These are phyloP conservation scores for Gambusia affinis DNA, from an alignment of 2,113 vertebrate genomes.

Conservation along the genomic window DNA sequence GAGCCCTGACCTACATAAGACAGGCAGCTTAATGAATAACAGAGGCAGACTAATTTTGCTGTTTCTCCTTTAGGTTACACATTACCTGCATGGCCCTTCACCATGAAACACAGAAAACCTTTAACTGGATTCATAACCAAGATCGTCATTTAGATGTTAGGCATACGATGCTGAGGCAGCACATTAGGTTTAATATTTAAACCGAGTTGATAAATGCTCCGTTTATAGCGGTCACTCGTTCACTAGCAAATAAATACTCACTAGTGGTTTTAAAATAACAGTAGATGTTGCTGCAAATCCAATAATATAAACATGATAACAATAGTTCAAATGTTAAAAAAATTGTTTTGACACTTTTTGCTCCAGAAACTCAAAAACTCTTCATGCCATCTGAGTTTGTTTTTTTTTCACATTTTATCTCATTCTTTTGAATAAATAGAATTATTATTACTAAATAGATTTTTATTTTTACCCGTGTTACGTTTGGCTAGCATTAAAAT, in stretches of 20 bases:
- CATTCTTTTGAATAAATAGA: not conserved
- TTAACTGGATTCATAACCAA: slow-evolving; percentile 29
- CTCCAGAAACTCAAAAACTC: not conserved
- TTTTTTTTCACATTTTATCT: no score
- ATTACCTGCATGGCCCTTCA: slow-evolving; percentile 28
- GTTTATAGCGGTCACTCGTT: not conserved
- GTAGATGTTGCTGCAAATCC: no score
- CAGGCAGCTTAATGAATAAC: slow-evolving; percentile 69
- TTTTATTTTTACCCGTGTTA: no score
- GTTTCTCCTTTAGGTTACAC: slow-evolving; percentile 49
- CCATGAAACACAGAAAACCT: slow-evolving; percentile 17
- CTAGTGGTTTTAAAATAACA: no score
- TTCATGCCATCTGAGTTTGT: not conserved
- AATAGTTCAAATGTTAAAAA: no score
- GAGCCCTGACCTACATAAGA: slow-evolving; percentile 63
- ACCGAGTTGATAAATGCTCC: not conserved
- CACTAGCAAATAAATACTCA: no score
- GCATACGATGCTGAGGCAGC: not conserved
- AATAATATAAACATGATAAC: no score
- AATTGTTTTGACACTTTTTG: no score
- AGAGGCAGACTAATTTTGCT: slow-evolving; percentile 43
- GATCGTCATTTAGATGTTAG: not conserved
- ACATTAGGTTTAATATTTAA: not conserved
- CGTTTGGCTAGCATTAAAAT: not conserved
- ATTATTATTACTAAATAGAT: no score